Conservation (phyloP, 1,140 invertebrate species). For the Trichoplusia ni region DNA sequence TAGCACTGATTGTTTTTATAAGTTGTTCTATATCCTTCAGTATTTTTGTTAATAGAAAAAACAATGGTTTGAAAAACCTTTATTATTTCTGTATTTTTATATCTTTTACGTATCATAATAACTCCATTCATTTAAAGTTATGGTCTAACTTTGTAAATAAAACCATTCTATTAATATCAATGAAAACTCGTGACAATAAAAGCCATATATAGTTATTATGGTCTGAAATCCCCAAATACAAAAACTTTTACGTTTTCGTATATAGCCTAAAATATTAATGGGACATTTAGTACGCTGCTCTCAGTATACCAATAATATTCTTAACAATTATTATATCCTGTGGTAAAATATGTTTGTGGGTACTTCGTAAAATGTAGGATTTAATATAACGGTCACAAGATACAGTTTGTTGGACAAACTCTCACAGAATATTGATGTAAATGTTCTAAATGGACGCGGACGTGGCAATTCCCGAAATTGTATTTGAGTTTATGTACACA, state of each 20-base stretch:
- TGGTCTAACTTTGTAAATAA: too few species aligned
- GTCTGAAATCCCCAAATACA: neutral
- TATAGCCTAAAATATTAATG: neutral
- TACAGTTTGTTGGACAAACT: slow-evolving; percentile 10
- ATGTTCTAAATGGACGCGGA: too few species aligned
- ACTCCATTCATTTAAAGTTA: too few species aligned
- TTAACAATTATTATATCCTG: neutral
- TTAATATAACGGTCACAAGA: slow-evolving; percentile 16
- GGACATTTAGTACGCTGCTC: neutral
- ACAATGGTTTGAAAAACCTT: too few species aligned
- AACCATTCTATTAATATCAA: neutral
- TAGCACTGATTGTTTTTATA: too few species aligned
- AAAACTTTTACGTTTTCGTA: neutral
- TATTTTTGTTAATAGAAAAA: too few species aligned
- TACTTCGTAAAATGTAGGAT: neutral
- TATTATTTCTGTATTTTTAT: too few species aligned
- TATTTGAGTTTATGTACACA: too few species aligned
- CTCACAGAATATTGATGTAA: too few species aligned
- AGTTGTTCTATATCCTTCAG: too few species aligned
- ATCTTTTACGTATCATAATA: too few species aligned
- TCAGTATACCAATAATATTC: neutral
- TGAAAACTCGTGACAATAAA: neutral
- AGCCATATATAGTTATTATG: neutral
- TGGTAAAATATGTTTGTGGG: neutral
- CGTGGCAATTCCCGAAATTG: too few species aligned